Evolutionary conservation across 1,140 invertebrate genomes (phyloP).

Genomic region (Spodoptera frugiperda): DNA sequence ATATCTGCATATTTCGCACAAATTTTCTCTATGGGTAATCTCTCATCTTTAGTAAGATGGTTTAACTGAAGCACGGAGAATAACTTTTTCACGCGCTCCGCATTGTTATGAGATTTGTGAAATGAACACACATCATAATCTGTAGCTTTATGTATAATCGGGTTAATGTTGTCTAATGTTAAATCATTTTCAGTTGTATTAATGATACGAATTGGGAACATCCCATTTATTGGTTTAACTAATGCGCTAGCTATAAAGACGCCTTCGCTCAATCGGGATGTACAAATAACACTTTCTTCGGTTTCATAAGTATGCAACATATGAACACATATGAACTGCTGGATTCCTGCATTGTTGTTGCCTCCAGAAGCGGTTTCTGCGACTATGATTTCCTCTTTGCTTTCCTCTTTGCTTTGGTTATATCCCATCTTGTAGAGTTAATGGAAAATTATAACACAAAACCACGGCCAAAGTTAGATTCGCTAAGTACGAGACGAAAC

Average conservation of each 20-base stretch:
- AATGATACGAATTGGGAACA: constrained; percentile 48
- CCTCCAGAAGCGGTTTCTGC: too few species aligned
- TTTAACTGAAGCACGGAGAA: constrained; percentile 10
- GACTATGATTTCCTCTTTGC: too few species aligned
- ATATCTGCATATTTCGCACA: too few species aligned
- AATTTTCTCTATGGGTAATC: too few species aligned
- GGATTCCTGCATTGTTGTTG: too few species aligned
- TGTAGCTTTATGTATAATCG: constrained; percentile 22
- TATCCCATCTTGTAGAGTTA: too few species aligned
- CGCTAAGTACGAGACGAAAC: too few species aligned
- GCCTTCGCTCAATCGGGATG: constrained; percentile 43
- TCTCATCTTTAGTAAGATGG: background rate
- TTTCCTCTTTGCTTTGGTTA: too few species aligned
- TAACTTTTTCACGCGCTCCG: constrained; percentile 48
- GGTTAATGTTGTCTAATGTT: constrained; percentile 45
- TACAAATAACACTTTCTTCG: constrained; percentile 47
- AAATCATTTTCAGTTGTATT: constrained; percentile 51
- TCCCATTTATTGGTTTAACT: constrained; percentile 42
- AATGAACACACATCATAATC: constrained; percentile 51
- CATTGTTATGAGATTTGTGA: constrained; percentile 33
- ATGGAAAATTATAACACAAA: too few species aligned
- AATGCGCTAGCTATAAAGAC: constrained; percentile 52
- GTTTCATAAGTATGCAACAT: constrained; percentile 30
- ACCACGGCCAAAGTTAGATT: too few species aligned
- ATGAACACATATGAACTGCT: too few species aligned